Base-by-base conservation (phyloP, 2,888 invertebrate species). In the Sinohyriopsis cumingii region DNA sequence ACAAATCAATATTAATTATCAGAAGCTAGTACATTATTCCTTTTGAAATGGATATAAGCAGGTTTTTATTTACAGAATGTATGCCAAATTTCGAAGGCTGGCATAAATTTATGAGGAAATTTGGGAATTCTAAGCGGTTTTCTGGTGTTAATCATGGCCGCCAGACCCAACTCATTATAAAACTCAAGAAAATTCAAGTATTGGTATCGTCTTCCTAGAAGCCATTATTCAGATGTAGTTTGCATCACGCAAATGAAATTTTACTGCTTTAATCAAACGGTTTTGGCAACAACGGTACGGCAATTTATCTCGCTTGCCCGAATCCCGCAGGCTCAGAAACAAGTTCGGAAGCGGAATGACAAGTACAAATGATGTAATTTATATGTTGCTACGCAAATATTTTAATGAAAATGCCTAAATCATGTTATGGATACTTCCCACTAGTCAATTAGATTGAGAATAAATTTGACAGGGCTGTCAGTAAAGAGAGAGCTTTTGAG, bases 291-390 rank as follows among this genome's bases (percentile, higher is more conserved):
- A 66, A 67, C 67, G 59, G 71, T 69, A 65, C 67, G 69, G 72
- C 72, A 75, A 77, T 77, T 77, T 77, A 77, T 77, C 71, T 67
- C 69, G 33, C 45, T 70, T 75, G 73, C 75, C 77, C 69, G 45
- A 71, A 71, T 61, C 59, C 59, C 69, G 63, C 68, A 66, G 66
- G 65, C 71, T 72, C 69, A 60, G 70, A 73, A 67, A 74, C 72
- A 68, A 66, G 66, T 66, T 59, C 67, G 73, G 72, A 71, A 66
- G 72, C 45, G 45, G 45, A 59, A 65, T 77, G 75, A 77, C 77
- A 75, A 75, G 75, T 73, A 77, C 73, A 77, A 77, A 75, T 75
- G 77, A 77, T 75, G 77, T 75, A 77, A 77, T 77, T 77, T 77
- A 77, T 77, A 77, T 72, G 72, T 65, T 55, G 71, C 75, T 73